A percentile compares a stretch with the other conserved stretches of the same genome.
Evolutionary conservation across 2,113 vertebrate species (phyloP).

Genomic region (Podilymbus podiceps): DNA sequence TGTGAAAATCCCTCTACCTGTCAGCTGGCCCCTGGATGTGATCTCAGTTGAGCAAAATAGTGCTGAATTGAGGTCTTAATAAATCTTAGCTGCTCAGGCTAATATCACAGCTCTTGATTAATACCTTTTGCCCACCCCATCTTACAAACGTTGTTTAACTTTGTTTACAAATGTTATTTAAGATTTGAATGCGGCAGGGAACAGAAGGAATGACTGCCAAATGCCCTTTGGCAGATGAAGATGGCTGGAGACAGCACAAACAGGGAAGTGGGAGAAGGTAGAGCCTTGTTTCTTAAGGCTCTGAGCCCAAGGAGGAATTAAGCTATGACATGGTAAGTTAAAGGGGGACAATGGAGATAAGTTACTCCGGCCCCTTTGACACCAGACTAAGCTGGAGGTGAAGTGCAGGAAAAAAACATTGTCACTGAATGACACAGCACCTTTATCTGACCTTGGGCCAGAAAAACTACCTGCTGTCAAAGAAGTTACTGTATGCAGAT

Average conservation of each 20-base stretch:
- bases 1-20: neutral
- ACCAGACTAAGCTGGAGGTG: neutral
- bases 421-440: neutral
- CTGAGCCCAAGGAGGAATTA: neutral
- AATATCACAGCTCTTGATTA: neutral
- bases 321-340: neutral
- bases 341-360: neutral
- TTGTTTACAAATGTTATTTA: neutral
- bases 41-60: neutral
- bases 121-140: neutral
- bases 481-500: neutral
- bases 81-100: neutral
- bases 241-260: neutral
- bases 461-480: neutral
- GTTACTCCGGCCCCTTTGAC: neutral
- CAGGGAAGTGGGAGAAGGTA: neutral
- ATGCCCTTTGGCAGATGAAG: neutral
- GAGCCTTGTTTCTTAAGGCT: neutral
- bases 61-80: conserved; percentile 2
- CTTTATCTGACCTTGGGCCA: neutral
- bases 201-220: neutral
- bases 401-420: neutral
- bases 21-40: neutral
- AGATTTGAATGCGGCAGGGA: neutral
- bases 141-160: neutral